Evolutionary conservation across 2,113 vertebrate species (phyloP).

Genomic region (Asarcornis scutulata): DNA sequence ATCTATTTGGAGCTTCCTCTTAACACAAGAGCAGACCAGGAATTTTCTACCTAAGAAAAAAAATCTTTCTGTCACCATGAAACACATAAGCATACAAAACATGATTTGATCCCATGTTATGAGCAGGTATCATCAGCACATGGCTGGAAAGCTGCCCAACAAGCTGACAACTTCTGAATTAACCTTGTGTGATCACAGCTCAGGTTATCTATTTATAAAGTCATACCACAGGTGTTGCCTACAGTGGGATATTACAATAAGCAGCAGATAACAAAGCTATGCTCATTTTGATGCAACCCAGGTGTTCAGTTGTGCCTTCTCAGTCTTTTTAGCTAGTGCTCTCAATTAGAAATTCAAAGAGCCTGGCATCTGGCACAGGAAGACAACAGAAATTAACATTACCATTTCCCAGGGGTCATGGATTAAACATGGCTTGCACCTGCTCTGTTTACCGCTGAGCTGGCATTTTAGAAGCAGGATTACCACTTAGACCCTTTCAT

Average conservation of each 20-base stretch:
- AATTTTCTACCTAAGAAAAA: not conserved
- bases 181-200: constrained; percentile 7
- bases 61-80: not conserved
- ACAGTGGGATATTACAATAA: not conserved
- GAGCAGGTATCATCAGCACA: not conserved
- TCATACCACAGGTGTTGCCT: constrained; percentile 33
- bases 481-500: not conserved
- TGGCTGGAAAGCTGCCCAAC: constrained; percentile 30
- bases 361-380: constrained; percentile 30
- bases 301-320: constrained; percentile 12
- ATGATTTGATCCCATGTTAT: not conserved
- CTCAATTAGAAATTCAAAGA: constrained; percentile 20
- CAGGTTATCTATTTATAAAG: constrained; percentile 51
- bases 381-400: constrained; percentile 15
- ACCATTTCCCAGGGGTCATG: constrained; percentile 26
- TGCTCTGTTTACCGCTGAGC: constrained; percentile 52
- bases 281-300: constrained; percentile 1
- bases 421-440: constrained; percentile 57
- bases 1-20: not conserved
- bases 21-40: not conserved
- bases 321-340: not conserved
- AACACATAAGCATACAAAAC: not conserved
- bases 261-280: constrained; percentile 17
- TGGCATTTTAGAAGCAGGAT: constrained; percentile 24
- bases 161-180: constrained; percentile 34